Evolutionary conservation across 2,888 invertebrate genomes (phyloP), one percentile per base, ranked within the genome.

Genomic region (Synanthedon vespiformis): DNA sequence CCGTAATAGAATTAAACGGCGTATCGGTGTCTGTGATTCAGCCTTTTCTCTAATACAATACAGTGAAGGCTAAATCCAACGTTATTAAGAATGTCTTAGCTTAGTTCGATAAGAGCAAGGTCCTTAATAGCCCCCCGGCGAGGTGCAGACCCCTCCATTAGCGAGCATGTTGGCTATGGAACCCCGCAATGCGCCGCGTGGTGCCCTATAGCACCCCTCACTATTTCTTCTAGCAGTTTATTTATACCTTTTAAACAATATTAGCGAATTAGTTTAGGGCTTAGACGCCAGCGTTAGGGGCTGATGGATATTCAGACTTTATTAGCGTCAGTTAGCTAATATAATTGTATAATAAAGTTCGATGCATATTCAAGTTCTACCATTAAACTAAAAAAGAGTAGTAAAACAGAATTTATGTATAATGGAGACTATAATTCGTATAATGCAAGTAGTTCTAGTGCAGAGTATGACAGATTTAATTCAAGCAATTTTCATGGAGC

Each of bases 111-210:
- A 79, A 79, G 71, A 74, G 74, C 69, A 63, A 65, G 67, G 73
- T 69, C 60, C 70, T 74, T 77, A 74, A 72, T 73, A 68, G 70
- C 77, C 75, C 74, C 80, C 78, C 64, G 70, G 71, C 65, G 74
- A 64, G 75, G 57, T 57, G 68, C 60, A 61, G 65, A 61, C 61
- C 60, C 70, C 69, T 80, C 80, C 84, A 84, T 84, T 83, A 84
- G 70, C 62, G 77, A 63, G 61, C 74, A 68, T 80, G 82, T 80
- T 62, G 68, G 64, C 63, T 57, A 56, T 55, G 74, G 71, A 68
- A 64, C 76, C 83, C 83, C 72, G 76, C 64, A 57, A 68, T 55
- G 80, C 85, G 56, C 84, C 70, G 81, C 82, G 71, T 76, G 81
- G 67, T 58, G 65, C 65, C 60, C 58, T 16, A 48, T 13, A 27